phyloP scores from a whole-genome alignment of 2,797 vertebrate genomes.

The Eulemur rubriventer region DNA sequence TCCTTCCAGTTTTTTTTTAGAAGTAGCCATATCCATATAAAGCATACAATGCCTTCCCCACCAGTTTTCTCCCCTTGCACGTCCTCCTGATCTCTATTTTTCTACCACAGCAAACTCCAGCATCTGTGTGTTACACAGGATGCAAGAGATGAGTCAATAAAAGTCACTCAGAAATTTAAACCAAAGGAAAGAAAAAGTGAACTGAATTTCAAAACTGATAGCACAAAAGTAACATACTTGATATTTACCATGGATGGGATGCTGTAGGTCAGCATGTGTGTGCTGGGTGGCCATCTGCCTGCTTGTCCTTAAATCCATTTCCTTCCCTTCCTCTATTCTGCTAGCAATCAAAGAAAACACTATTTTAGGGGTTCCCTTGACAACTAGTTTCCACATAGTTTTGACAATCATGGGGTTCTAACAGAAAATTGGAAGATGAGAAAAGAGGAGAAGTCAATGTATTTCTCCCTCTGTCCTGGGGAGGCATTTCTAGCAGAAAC shows the following conservation, averaged over 20 bases:
- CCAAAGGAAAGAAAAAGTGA: background rate
- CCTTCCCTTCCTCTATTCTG: background rate
- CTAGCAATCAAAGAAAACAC: background rate
- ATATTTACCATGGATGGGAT: background rate
- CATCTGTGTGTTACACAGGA: background rate
- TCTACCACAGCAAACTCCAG: background rate
- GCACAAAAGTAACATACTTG: background rate
- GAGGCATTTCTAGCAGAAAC: background rate
- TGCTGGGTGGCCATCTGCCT: background rate
- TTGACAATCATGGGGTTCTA: too few species aligned
- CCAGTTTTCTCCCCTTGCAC: background rate
- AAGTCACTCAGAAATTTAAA: background rate
- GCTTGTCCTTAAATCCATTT: background rate
- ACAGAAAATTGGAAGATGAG: background rate
- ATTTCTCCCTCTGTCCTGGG: background rate
- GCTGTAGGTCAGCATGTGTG: background rate
- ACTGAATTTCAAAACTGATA: background rate
- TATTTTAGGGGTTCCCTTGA: background rate
- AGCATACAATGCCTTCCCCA: background rate
- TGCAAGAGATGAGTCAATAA: background rate
- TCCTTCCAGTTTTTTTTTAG: background rate
- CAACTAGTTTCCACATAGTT: background rate
- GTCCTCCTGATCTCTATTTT: background rate
- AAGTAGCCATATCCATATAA: background rate
- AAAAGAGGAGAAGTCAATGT: background rate